These are phyloP conservation scores for Amaurobius ferox DNA, from an alignment of 2,888 invertebrate genomes.

Conservation along the genomic window DNA sequence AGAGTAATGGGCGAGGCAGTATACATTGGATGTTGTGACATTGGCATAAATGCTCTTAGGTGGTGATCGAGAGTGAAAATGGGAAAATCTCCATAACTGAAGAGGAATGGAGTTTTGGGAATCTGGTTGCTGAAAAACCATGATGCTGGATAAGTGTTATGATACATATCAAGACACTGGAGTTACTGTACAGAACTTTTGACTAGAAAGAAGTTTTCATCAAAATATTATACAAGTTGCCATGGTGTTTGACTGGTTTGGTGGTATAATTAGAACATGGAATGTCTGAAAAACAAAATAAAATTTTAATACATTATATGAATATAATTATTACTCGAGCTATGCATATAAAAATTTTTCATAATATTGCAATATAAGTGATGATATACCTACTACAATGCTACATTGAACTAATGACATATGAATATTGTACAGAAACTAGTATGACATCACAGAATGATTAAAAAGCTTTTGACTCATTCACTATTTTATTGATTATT, in stretches of 20 bases:
- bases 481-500: too few species aligned
- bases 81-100: constrained; percentile 53
- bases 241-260: constrained; percentile 1
- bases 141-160: constrained; percentile 54
- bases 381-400: too few species aligned
- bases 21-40: constrained; percentile 41
- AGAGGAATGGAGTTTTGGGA: constrained; percentile 52
- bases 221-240: neutral
- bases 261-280: neutral
- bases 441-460: too few species aligned
- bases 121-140: constrained; percentile 59
- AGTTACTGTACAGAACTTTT: neutral
- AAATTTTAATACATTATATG: neutral
- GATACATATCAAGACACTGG: constrained; percentile 52
- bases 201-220: constrained; percentile 1
- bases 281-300: constrained; percentile 11
- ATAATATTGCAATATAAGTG: too few species aligned
- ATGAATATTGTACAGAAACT: too few species aligned
- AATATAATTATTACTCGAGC: neutral
- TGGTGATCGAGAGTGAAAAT: constrained; percentile 57
- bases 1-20: constrained; percentile 41
- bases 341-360: neutral
- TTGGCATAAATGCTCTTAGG: constrained; percentile 50
- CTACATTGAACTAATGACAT: too few species aligned
- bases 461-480: too few species aligned